These are phyloP conservation scores for Pollachius pollachius DNA, from an alignment of 2,113 vertebrate genomes.

Conservation along the genomic window DNA sequence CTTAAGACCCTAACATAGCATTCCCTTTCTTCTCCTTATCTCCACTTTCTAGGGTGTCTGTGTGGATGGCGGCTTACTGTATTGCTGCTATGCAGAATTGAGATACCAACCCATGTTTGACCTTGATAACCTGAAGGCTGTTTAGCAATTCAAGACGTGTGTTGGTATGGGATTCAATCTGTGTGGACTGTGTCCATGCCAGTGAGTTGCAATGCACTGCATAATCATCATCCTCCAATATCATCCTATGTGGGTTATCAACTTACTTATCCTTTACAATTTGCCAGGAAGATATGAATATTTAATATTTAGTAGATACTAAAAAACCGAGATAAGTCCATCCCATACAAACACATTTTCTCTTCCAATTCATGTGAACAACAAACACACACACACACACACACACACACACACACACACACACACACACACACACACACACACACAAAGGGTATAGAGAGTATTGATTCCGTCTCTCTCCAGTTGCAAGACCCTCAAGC, in stretches of 20 bases:
- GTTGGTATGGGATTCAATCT: constrained; percentile 12
- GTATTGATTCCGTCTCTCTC: too few species aligned
- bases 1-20: too few species aligned
- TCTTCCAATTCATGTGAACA: neutral
- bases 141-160: neutral
- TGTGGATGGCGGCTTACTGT: neutral
- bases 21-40: too few species aligned
- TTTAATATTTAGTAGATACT: too few species aligned
- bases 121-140: neutral
- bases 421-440: too few species aligned
- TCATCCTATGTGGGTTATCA: constrained; percentile 4
- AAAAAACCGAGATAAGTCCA: too few species aligned
- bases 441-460: too few species aligned
- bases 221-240: neutral
- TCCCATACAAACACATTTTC: too few species aligned
- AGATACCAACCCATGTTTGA: neutral
- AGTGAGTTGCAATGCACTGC: constrained; percentile 6
- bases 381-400: neutral
- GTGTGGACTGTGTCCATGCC: constrained; percentile 28
- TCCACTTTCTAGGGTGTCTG: too few species aligned
- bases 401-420: too few species aligned
- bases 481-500: too few species aligned
- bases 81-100: neutral
- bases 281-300: too few species aligned
- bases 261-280: constrained; percentile 14